These are phyloP conservation scores for Microtus montanus DNA, from an alignment of 2,113 vertebrate species.

Conservation along the genomic window DNA sequence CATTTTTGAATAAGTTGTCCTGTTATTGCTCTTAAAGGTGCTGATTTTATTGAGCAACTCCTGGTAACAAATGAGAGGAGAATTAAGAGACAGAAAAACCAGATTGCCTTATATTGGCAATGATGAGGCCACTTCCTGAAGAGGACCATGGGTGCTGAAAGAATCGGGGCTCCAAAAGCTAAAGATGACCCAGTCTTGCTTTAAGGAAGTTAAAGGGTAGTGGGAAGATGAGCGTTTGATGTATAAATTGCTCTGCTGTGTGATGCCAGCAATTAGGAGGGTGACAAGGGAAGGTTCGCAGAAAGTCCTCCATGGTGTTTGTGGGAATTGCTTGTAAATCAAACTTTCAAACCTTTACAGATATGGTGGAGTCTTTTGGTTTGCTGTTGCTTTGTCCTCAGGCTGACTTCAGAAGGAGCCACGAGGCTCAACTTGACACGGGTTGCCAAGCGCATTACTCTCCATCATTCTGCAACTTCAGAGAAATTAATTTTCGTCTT, in stretches of 20 bases:
- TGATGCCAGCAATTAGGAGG: neutral
- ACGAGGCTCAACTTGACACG: neutral
- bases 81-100: neutral
- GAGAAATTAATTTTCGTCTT: conserved; percentile 5
- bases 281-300: neutral
- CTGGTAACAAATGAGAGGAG: neutral
- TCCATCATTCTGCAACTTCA: neutral
- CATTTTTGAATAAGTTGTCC: neutral
- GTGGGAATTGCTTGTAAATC: neutral
- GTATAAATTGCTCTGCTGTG: neutral
- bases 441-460: neutral
- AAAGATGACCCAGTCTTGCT: neutral
- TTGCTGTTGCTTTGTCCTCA: neutral
- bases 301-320: neutral
- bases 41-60: neutral
- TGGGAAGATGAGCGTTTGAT: neutral
- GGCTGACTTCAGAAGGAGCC: neutral
- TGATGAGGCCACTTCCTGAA: neutral
- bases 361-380: neutral
- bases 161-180: neutral
- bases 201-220: neutral
- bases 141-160: neutral
- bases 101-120: neutral
- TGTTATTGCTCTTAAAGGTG: neutral
- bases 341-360: neutral